A percentile compares a stretch with the other conserved stretches of the same genome.
Evolutionary conservation across 2,797 vertebrate genomes (phyloP).

Genomic region (Muscicapa striata): DNA sequence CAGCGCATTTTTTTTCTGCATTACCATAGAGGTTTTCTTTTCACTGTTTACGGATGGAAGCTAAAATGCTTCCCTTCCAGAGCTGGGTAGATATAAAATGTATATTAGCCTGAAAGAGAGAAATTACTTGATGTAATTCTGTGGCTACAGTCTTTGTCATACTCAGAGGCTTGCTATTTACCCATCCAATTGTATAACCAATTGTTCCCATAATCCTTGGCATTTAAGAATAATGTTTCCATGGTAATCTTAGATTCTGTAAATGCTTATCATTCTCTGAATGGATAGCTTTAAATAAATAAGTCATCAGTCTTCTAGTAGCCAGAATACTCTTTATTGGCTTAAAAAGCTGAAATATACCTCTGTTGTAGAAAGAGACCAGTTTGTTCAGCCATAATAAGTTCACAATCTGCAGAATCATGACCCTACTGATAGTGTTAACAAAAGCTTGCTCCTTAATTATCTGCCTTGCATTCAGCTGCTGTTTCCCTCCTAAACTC

Average conservation of each 20-base stretch:
- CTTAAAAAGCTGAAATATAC: conserved; percentile 77
- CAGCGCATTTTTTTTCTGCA: not conserved
- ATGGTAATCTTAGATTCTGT: conserved; percentile 76
- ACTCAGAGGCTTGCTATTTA: conserved; percentile 65
- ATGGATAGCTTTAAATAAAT: conserved; percentile 85
- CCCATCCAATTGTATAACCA: conserved; percentile 58
- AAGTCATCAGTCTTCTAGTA: conserved; percentile 80
- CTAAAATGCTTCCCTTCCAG: conserved; percentile 22
- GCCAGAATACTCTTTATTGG: conserved; percentile 65
- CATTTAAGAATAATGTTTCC: conserved; percentile 80
- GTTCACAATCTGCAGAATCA: conserved; percentile 81
- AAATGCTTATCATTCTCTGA: conserved; percentile 81
- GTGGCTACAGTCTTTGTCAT: conserved; percentile 1
- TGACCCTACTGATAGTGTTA: conserved; percentile 84
- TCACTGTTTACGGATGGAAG: not conserved
- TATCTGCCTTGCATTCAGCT: conserved; percentile 82
- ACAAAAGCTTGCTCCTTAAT: conserved; percentile 86
- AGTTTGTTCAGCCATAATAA: conserved; percentile 79
- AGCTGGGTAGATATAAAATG: conserved; percentile 39
- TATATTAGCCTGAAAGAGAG: conserved; percentile 39
- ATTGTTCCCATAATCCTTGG: conserved; percentile 53
- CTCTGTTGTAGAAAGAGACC: conserved; percentile 75
- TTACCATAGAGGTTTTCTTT: conserved; percentile 14
- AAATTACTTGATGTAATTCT: conserved; percentile 50
- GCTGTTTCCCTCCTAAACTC: conserved; percentile 83